Base-by-base conservation (phyloP, 2,113 vertebrate genomes). In the Pleuronectes platessa region DNA sequence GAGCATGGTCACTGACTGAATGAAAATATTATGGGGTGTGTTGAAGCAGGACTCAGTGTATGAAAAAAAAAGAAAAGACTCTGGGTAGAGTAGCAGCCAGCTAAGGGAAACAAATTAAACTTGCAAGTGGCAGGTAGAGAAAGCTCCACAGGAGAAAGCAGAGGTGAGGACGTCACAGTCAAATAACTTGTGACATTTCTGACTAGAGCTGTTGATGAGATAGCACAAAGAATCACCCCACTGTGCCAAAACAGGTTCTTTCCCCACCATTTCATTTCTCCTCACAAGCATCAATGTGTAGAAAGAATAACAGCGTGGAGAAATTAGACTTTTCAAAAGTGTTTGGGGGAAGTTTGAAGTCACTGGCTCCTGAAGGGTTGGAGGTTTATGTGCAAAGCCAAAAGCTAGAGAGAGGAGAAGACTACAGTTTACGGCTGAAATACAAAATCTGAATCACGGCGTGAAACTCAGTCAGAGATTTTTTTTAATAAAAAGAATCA, bases 101-200 rank as follows among this genome's bases (percentile, higher is more conserved):
- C 74, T 49, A 65, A 76, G 79, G 68, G 81, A 87, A 88, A 87
- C 68, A 87, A 89, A 88, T 87, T 71, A 83, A 88, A 82, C 51
- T 71, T 74, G 83, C 72, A 86, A 81, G 74, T 69, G 42, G 83
- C 72, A 87, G 85, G 84, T 79, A 77, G 74, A 80, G 64, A 74
- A 71, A 77, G 76, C 76, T 79, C 68, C 61, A 26, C 76, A 83
- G 74, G 81, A 85, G 84, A 79, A 76, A 68, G 71, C 73, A 21
- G 68, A 77, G 67, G 84, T 69, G 80, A 61, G 69, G 79, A 84
- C 84, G 87, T 91, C 88, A 89, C 85, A 91, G 84, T 81, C 79
- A 92, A 88, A 89, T 82, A 88, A 87, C 86, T 87, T 87, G 82
- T 90, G 90, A 92, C 90, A 90, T 84, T 90, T 91, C 71, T 89